Evolutionary conservation across 2,888 invertebrate genomes (phyloP).

Genomic region (Beris chalybata): DNA sequence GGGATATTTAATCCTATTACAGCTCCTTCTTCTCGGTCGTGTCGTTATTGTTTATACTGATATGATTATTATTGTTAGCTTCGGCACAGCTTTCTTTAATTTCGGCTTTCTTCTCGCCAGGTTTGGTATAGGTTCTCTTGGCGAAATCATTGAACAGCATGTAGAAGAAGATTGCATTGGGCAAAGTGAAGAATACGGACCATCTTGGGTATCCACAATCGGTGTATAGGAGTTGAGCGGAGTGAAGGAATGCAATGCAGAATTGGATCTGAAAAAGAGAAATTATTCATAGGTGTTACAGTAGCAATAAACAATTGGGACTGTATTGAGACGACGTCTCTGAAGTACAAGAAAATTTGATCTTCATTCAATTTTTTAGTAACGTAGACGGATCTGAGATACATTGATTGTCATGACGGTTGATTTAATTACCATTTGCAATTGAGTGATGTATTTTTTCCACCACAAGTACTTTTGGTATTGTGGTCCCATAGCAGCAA

Average conservation of each 20-base stretch:
- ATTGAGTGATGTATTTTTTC: slow-evolving; percentile 88
- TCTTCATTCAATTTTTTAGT: too few species aligned
- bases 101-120: slow-evolving; percentile 36
- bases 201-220: slow-evolving; percentile 88
- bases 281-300: background rate
- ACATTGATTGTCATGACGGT: too few species aligned
- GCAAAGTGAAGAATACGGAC: slow-evolving; percentile 79
- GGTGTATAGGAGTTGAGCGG: slow-evolving; percentile 78
- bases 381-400: too few species aligned
- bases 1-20: slow-evolving; percentile 2
- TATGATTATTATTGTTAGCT: slow-evolving; percentile 45
- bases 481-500: slow-evolving; percentile 85
- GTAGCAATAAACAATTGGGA: too few species aligned
- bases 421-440: slow-evolving; percentile 76
- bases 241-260: slow-evolving; percentile 83
- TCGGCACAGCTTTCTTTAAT: slow-evolving; percentile 17
- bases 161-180: slow-evolving; percentile 92
- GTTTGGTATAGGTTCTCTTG: slow-evolving; percentile 68
- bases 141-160: slow-evolving; percentile 92
- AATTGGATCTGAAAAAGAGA: slow-evolving; percentile 74
- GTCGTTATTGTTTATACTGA: slow-evolving; percentile 9
- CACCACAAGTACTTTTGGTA: slow-evolving; percentile 89
- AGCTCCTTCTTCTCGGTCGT: slow-evolving; percentile 24
- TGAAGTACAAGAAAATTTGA: too few species aligned
- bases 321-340: too few species aligned